These are phyloP conservation scores for Phoxinus phoxinus DNA, from an alignment of 2,113 vertebrate genomes.

Conservation along the genomic window DNA sequence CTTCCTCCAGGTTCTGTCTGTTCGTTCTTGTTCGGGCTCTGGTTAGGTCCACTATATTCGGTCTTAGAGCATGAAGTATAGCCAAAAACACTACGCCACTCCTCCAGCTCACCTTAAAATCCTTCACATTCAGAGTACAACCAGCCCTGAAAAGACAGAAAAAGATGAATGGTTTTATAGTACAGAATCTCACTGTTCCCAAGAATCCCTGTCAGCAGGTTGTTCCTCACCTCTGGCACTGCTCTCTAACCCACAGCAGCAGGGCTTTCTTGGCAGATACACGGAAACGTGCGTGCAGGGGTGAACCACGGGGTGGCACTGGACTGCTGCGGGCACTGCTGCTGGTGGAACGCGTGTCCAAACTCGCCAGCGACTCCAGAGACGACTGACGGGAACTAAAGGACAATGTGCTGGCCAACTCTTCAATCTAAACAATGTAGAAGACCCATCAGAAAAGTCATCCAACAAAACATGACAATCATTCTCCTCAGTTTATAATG, in stretches of 20 bases:
- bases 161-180: neutral
- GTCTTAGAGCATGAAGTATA: conserved; percentile 83
- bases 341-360: conserved; percentile 75
- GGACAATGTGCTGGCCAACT: conserved; percentile 84
- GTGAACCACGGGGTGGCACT: conserved; percentile 75
- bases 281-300: conserved; percentile 82
- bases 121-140: conserved; percentile 81
- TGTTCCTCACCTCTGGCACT: conserved; percentile 83
- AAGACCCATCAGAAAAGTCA: neutral
- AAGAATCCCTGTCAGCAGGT: neutral
- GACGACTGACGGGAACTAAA: conserved; percentile 82
- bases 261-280: conserved; percentile 92
- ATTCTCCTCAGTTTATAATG: neutral
- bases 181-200: neutral
- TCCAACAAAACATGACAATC: neutral
- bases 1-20: conserved; percentile 90
- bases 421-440: conserved; percentile 83
- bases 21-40: conserved; percentile 82
- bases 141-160: conserved; percentile 72
- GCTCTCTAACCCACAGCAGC: conserved; percentile 90
- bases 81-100: conserved; percentile 90
- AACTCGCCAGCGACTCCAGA: conserved; percentile 75
- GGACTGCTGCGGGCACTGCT: conserved; percentile 79
- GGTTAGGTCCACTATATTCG: conserved; percentile 85
- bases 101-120: conserved; percentile 94